These are phyloP conservation scores for Periophthalmus magnuspinnatus DNA, from an alignment of 2,797 vertebrate species.

Conservation along the genomic window DNA sequence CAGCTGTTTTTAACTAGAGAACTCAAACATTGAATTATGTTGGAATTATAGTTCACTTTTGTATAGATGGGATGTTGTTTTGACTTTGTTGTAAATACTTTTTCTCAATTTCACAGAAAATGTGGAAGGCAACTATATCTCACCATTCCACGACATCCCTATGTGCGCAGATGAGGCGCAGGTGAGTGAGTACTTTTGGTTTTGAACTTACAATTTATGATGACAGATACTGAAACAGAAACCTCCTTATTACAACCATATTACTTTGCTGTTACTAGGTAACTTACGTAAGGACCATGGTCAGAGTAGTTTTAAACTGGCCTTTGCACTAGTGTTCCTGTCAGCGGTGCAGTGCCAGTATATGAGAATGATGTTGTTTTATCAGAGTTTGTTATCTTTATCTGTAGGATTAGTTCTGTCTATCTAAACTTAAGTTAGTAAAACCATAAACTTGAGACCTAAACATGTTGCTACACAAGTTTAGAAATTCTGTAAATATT, in stretches of 20 bases:
- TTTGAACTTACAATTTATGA: not conserved
- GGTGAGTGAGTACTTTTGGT: slow-evolving; percentile 69
- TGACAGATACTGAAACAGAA: not conserved
- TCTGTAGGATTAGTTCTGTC: not conserved
- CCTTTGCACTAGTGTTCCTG: slow-evolving; percentile 50
- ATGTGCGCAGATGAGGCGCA: slow-evolving; percentile 82
- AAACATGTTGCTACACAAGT: not conserved
- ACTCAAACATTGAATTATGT: not conserved
- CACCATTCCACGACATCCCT: slow-evolving; percentile 95
- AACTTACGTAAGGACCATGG: slow-evolving; percentile 14
- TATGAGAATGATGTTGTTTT: slow-evolving; percentile 17
- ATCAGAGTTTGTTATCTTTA: slow-evolving; percentile 23
- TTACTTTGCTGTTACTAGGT: not conserved
- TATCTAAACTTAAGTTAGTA: not conserved
- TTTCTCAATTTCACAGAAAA: slow-evolving; percentile 78
- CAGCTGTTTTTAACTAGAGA: not conserved
- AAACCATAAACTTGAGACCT: not conserved
- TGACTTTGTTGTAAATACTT: not conserved
- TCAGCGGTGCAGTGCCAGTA: slow-evolving; percentile 27
- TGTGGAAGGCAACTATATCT: slow-evolving; percentile 86
- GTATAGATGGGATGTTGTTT: not conserved
- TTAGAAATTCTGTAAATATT: not conserved
- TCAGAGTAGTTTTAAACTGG: slow-evolving; percentile 44
- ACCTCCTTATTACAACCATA: not conserved
- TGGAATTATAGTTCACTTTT: too few species aligned